Evolutionary conservation across 2,888 invertebrate species (phyloP).

Genomic region (Epinotia demarniana): DNA sequence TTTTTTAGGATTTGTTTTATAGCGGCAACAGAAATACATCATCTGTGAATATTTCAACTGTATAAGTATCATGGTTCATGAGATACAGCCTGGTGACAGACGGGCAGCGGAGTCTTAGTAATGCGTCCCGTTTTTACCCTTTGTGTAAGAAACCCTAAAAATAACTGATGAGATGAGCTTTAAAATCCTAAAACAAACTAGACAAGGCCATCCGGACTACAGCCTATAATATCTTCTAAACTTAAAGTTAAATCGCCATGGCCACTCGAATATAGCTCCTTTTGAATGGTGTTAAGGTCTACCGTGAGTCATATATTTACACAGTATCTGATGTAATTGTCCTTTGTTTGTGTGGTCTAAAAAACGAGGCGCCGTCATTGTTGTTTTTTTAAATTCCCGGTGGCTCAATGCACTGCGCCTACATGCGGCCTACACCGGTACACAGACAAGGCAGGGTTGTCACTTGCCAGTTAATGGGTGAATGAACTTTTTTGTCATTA

Average conservation of each 20-base stretch:
- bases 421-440: slow-evolving; percentile 53
- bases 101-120: too few species aligned
- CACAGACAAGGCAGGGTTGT: slow-evolving; percentile 31
- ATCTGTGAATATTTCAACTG: too few species aligned
- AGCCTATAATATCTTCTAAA: slow-evolving; percentile 4
- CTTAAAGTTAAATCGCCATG: background rate
- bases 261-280: background rate
- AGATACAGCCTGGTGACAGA: too few species aligned
- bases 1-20: too few species aligned
- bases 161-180: slow-evolving; percentile 2
- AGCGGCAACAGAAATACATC: too few species aligned
- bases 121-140: too few species aligned
- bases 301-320: background rate
- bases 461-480: background rate
- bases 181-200: slow-evolving; percentile 13
- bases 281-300: background rate
- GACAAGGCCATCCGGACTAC: slow-evolving; percentile 9
- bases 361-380: slow-evolving; percentile 53
- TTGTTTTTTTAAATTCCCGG: slow-evolving; percentile 54
- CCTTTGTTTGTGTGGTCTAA: slow-evolving; percentile 40
- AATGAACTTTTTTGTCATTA: too few species aligned
- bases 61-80: too few species aligned
- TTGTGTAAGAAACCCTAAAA: too few species aligned
- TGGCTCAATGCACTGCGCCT: slow-evolving; percentile 55
- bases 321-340: slow-evolving; percentile 30